Evolutionary conservation across 2,888 invertebrate species (phyloP).

Genomic region (Ceraclea dissimilis): DNA sequence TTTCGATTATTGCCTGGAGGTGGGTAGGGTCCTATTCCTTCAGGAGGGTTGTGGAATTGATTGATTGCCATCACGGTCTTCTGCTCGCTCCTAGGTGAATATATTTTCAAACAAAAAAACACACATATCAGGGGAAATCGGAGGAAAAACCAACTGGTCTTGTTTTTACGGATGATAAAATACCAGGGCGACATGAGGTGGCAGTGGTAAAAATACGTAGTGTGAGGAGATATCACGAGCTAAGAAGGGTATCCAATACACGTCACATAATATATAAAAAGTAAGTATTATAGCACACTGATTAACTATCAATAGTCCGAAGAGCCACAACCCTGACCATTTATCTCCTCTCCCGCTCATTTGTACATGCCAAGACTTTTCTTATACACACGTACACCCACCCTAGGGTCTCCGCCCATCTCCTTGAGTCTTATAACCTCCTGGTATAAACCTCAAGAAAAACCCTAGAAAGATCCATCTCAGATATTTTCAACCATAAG

Average conservation of each 20-base stretch:
- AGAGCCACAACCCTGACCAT: constrained; percentile 26
- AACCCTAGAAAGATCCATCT: constrained; percentile 7
- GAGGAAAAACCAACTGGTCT: constrained; percentile 1
- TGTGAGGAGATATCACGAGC: constrained; percentile 11
- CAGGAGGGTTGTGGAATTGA: too few species aligned
- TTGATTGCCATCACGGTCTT: too few species aligned
- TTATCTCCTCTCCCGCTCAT: constrained; percentile 26
- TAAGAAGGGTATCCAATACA: neutral
- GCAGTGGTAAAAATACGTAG: neutral
- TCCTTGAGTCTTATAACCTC: constrained; percentile 9
- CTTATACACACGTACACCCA: constrained; percentile 11
- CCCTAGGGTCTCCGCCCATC: constrained; percentile 7
- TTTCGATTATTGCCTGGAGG: too few species aligned
- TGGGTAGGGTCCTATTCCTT: too few species aligned
- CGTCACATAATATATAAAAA: neutral
- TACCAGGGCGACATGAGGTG: constrained; percentile 12
- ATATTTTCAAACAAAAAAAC: too few species aligned
- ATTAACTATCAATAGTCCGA: constrained; percentile 26
- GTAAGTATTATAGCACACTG: constrained; percentile 13
- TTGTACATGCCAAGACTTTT: constrained; percentile 25
- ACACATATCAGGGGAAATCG: too few species aligned
- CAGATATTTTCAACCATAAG: neutral
- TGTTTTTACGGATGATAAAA: constrained; percentile 21
- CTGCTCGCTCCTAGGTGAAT: too few species aligned
- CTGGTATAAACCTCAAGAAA: constrained; percentile 12